phyloP scores from a whole-genome alignment of 2,888 invertebrate genomes.

The Lepidocyrtinus sp. region DNA sequence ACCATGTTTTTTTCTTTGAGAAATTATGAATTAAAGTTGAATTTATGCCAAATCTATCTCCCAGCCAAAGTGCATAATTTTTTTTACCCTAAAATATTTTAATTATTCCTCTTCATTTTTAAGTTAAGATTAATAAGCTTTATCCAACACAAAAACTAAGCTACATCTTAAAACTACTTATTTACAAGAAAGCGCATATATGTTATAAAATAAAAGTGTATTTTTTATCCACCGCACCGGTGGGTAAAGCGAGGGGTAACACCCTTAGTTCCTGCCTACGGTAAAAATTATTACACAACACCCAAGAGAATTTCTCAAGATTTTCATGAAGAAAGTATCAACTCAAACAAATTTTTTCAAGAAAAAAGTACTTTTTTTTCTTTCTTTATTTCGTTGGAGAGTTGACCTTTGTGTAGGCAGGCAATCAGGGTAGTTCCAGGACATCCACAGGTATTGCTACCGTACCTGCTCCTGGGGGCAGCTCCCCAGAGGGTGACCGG shows the following conservation, averaged over 20 bases:
- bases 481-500: constrained; percentile 64
- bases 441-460: constrained; percentile 55
- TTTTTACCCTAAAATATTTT: background rate
- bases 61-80: constrained; percentile 6
- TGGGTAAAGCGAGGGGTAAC: constrained; percentile 69
- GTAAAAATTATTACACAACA: constrained; percentile 46
- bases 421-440: constrained; percentile 67
- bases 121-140: background rate
- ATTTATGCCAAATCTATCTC: no score
- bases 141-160: background rate
- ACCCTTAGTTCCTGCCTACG: constrained; percentile 67
- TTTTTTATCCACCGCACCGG: constrained; percentile 67
- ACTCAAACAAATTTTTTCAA: constrained; percentile 13
- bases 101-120: background rate
- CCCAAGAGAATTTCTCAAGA: constrained; percentile 25
- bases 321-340: constrained; percentile 25
- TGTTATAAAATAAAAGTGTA: constrained; percentile 25
- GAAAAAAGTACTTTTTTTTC: constrained; percentile 28
- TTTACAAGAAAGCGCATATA: no score
- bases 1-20: no score
- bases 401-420: constrained; percentile 69
- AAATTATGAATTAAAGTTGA: no score
- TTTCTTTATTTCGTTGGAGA: constrained; percentile 44
- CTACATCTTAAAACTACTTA: background rate
- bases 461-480: constrained; percentile 66